Evolutionary conservation across 2,888 invertebrate genomes (phyloP), one percentile per base, ranked within the genome.

Genomic region (Macropis europaea): DNA sequence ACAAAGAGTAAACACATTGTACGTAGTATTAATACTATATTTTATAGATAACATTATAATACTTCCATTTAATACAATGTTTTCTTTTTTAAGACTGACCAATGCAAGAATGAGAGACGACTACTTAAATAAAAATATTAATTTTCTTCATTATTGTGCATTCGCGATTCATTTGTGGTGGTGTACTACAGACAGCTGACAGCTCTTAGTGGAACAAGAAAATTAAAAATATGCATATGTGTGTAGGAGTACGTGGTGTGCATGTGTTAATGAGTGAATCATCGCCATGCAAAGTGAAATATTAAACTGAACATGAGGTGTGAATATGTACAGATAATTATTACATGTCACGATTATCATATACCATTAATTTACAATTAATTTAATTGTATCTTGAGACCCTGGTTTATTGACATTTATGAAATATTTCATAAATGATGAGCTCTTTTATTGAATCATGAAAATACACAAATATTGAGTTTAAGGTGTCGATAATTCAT

Each of bases 61-160:
- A 45, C 2, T 19, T 36, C 11, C 24, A 28, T 38, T 30, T 32
- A 48, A 47, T 24, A 19, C 19, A 71, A 57, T 57, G 42, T 9
- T 38, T 73, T n/a, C n/a, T n/a, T 71, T 43, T 64, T 19, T 52
- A 71, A 50, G 56, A 70, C 63, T 70, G 71, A 72, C 42, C 45
- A 26, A 45, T 32, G 13, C 42, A 24, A 11, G 19, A 40, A 43
- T 40, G 66, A 36, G 19, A 30, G 11, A 26, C 19, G 13, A 36
- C 56, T 47, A 53, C 19, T 53, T 32, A 70, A 53, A 32, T 11
- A 38, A 28, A 32, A 34, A 38, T 17, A 28, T 40, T 32, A 15
- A 22, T 30, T 42, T 26, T 42, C 4, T 34, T 36, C 28, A 45
- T 9, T n/a, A 7, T 36, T 40, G 9, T 15, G 15, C 4, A 52